These are phyloP conservation scores for Ceyx erithaca DNA, from an alignment of 2,797 vertebrate genomes.

Conservation along the genomic window DNA sequence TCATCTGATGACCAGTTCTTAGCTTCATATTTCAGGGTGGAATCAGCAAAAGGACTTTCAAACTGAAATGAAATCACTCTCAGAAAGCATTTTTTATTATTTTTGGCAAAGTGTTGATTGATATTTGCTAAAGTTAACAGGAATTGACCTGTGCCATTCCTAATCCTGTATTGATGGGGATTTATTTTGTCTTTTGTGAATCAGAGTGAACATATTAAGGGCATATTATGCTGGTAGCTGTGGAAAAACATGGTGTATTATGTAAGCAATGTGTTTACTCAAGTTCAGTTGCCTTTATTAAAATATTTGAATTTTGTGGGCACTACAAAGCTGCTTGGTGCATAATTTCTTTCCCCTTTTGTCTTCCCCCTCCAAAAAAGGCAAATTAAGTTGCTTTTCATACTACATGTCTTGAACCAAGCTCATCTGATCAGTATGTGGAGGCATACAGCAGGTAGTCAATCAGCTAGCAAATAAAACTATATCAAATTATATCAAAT, in stretches of 20 bases:
- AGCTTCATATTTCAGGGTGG: background rate
- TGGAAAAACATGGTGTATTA: constrained; percentile 46
- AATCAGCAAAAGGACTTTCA: background rate
- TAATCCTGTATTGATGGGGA: constrained; percentile 64
- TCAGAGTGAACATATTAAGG: constrained; percentile 58
- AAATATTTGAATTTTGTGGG: constrained; percentile 3
- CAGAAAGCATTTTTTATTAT: background rate
- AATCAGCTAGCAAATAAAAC: background rate
- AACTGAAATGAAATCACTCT: background rate
- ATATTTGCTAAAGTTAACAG: constrained; percentile 54
- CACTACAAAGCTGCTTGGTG: background rate
- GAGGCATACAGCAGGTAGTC: background rate
- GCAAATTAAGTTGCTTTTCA: background rate
- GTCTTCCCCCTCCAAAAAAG: background rate
- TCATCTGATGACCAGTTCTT: background rate
- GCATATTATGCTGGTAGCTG: constrained; percentile 59
- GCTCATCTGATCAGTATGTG: background rate
- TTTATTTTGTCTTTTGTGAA: constrained; percentile 65
- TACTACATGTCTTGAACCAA: background rate
- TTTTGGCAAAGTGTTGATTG: constrained; percentile 50
- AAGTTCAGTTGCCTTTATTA: background rate
- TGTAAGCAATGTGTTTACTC: background rate
- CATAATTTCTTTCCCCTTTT: background rate
- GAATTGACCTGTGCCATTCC: constrained; percentile 58
- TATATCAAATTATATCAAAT: background rate